Percentiles rank a stretch among this genome's conserved stretches.
Conservation (phyloP, 2,797 vertebrate genomes). For the Oceanodroma leucorhoa region DNA sequence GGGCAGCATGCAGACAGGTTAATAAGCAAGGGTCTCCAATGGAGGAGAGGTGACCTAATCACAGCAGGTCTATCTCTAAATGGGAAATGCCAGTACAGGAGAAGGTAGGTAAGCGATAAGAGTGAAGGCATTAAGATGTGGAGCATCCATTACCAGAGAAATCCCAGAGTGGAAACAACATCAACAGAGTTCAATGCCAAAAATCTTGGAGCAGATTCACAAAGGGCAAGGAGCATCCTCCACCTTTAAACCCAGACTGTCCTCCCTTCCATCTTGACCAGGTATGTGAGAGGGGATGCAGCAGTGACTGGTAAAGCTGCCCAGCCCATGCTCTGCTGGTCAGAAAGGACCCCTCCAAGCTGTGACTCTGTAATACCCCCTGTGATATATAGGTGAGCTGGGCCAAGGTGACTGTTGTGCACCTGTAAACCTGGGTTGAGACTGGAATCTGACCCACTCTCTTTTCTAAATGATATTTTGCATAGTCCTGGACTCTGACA, state of each 20-base stretch:
- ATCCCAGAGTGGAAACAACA: background rate
- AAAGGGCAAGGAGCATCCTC: background rate
- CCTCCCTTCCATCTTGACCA: background rate
- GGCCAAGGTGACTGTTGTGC: background rate
- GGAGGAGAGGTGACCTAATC: background rate
- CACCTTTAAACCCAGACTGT: background rate
- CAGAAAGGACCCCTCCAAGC: background rate
- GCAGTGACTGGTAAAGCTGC: background rate
- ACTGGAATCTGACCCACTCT: background rate
- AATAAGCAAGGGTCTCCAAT: background rate
- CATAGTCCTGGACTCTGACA: background rate
- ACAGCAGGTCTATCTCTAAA: background rate
- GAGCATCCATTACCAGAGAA: background rate
- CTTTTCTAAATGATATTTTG: background rate
- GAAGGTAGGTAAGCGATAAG: background rate
- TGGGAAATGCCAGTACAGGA: background rate
- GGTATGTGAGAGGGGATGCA: background rate
- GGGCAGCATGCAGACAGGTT: background rate
- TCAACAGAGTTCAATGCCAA: background rate
- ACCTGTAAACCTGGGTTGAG: background rate
- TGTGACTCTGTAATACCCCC: background rate
- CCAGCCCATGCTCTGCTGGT: background rate
- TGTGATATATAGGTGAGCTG: background rate
- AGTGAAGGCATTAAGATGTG: background rate
- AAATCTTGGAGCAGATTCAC: background rate